A percentile compares a stretch with the other conserved stretches of the same genome.
phyloP scores from a whole-genome alignment of 2,797 vertebrate species.

The Picus viridis region DNA sequence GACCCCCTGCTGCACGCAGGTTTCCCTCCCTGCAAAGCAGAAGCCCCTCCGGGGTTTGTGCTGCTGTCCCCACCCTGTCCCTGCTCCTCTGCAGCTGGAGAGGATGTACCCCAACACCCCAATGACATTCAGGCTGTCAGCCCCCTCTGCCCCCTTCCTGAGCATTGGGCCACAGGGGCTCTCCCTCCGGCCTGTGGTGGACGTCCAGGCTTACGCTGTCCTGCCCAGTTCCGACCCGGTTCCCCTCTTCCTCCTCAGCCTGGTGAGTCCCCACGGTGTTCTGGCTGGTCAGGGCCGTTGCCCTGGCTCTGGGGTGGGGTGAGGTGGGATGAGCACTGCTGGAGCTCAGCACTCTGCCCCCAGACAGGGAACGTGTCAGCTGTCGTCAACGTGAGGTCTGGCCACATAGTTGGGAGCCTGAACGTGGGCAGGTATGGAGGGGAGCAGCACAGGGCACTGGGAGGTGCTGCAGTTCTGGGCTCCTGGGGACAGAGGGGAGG shows the following conservation, averaged over 20 bases:
- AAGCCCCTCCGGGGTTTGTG: not conserved
- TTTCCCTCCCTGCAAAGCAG: not conserved
- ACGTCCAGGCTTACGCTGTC: conserved; percentile 75
- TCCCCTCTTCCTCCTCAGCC: conserved; percentile 70
- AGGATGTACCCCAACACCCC: conserved; percentile 71
- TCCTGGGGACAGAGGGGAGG: no score
- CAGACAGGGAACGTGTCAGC: conserved; percentile 65
- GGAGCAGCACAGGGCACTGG: not conserved
- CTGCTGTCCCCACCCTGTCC: not conserved
- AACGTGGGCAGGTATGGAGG: conserved; percentile 62
- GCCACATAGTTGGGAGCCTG: conserved; percentile 68
- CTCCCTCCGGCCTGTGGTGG: conserved; percentile 50
- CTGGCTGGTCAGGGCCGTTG: not conserved
- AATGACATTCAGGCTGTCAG: conserved; percentile 68
- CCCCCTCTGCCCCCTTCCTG: conserved; percentile 66
- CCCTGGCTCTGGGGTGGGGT: not conserved
- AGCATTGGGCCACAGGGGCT: conserved; percentile 63
- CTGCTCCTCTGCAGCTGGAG: conserved; percentile 65
- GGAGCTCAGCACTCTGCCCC: not conserved
- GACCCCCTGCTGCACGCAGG: not conserved
- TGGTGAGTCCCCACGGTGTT: conserved; percentile 51
- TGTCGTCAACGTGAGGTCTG: conserved; percentile 19
- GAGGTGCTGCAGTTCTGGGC: not conserved
- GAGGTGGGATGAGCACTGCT: not conserved
- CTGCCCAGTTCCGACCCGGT: conserved; percentile 50